Evolutionary conservation across 2,113 vertebrate genomes (phyloP).

Genomic region (Urocolius indicus): DNA sequence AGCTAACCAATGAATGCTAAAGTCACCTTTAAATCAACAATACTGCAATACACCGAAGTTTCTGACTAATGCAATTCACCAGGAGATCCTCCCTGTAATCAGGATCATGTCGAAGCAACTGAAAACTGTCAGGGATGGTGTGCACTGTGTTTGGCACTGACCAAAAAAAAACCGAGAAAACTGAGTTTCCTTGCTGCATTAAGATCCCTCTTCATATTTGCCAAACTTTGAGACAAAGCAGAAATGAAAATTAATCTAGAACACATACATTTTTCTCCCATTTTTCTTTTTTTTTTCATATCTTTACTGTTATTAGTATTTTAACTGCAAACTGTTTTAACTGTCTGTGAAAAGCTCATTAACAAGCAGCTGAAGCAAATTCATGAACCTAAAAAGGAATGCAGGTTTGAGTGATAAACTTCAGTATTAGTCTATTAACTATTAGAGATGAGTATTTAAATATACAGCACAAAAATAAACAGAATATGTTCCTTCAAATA

Average conservation of each 20-base stretch:
- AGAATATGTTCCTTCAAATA: neutral
- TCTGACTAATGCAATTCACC: neutral
- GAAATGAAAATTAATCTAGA: neutral
- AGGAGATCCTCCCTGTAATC: neutral
- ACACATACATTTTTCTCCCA: neutral
- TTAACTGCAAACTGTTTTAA: neutral
- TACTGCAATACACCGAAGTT: neutral
- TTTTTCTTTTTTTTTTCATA: neutral
- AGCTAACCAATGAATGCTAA: neutral
- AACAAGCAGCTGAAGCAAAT: conserved; percentile 14
- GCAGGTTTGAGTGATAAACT: neutral
- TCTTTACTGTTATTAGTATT: neutral
- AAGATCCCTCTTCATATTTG: neutral
- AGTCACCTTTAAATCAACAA: neutral
- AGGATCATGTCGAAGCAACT: neutral
- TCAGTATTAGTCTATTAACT: neutral
- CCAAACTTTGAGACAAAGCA: neutral
- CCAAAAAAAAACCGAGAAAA: neutral
- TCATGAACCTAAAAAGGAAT: neutral
- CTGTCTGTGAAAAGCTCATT: neutral
- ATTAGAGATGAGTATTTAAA: neutral
- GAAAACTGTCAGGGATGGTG: neutral
- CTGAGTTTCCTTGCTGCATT: neutral
- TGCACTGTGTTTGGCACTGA: neutral
- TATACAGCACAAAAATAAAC: conserved; percentile 17